These are phyloP conservation scores for Centroberyx gerrardi DNA, from an alignment of 2,797 vertebrate genomes.

Conservation along the genomic window DNA sequence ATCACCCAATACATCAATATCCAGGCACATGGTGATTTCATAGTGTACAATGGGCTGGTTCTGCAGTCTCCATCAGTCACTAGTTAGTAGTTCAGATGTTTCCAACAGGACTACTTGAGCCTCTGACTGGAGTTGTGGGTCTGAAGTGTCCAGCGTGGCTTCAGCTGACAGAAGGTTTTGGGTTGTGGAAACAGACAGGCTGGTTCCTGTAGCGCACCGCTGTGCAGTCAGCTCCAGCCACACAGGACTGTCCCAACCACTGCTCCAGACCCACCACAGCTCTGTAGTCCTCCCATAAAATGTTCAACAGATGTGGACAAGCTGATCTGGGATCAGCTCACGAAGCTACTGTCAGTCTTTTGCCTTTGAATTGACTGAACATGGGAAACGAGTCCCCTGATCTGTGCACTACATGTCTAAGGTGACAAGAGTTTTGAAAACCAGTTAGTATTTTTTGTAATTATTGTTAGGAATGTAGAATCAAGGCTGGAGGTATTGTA, in stretches of 20 bases:
- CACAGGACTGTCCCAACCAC: constrained; percentile 29
- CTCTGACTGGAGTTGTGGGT: constrained; percentile 23
- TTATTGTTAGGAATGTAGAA: constrained; percentile 82
- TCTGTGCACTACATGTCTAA: constrained; percentile 75
- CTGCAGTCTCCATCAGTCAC: constrained; percentile 37
- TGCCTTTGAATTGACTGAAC: constrained; percentile 75
- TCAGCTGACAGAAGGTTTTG: constrained; percentile 51
- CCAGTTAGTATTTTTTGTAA: constrained; percentile 76
- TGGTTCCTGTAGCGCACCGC: constrained; percentile 73
- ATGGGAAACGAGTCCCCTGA: constrained; percentile 66
- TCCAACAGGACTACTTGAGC: constrained; percentile 37
- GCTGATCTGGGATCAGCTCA: constrained; percentile 79
- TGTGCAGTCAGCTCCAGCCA: constrained; percentile 53
- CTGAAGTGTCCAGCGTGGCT: constrained; percentile 35
- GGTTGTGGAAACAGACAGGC: constrained; percentile 66
- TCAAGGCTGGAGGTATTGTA: constrained; percentile 68
- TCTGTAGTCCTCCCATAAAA: constrained; percentile 24
- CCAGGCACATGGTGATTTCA: constrained; percentile 24
- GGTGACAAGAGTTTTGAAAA: constrained; percentile 66
- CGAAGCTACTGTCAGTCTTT: constrained; percentile 64
- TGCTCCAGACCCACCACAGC: constrained; percentile 43
- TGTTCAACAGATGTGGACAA: constrained; percentile 54
- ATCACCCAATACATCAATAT: constrained; percentile 24
- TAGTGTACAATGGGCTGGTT: constrained; percentile 32
- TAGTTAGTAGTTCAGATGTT: constrained; percentile 50